A percentile compares a stretch with the other conserved stretches of the same genome.
Conservation (phyloP, 1,140 invertebrate genomes). For the Euwallacea fornicatus region DNA sequence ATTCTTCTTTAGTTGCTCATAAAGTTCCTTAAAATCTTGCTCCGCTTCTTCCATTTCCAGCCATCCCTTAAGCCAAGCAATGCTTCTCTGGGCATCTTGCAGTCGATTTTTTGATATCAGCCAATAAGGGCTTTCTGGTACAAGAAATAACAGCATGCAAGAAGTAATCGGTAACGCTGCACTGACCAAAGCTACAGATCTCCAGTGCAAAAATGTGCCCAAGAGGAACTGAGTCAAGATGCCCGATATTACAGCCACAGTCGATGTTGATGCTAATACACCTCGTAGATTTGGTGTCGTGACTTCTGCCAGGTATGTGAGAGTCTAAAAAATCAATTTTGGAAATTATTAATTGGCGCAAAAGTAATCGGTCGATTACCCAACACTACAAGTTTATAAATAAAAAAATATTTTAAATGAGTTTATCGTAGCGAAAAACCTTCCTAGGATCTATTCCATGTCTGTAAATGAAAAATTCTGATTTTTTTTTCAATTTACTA, state of each 20-base stretch:
- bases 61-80: constrained; percentile 71
- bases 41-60: constrained; percentile 57
- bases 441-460: too few relatives aligned
- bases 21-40: constrained; percentile 59
- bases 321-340: constrained; percentile 55
- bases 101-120: constrained; percentile 63
- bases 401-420: too few relatives aligned
- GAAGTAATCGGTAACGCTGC: constrained; percentile 66
- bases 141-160: constrained; percentile 64
- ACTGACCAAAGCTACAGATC: constrained; percentile 68
- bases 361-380: not conserved
- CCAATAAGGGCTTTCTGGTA: constrained; percentile 81
- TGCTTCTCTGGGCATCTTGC: constrained; percentile 61
- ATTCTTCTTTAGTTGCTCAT: constrained; percentile 33
- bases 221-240: constrained; percentile 70
- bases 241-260: constrained; percentile 72
- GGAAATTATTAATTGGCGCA: not conserved
- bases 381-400: not conserved
- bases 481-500: too few relatives aligned
- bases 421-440: too few relatives aligned
- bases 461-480: too few relatives aligned
- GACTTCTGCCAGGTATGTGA: constrained; percentile 80
- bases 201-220: constrained; percentile 69
- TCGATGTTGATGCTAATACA: constrained; percentile 70
- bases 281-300: constrained; percentile 76